A percentile compares a stretch with the other conserved stretches of the same genome.
These are phyloP conservation scores for Cyprinodon diabolis DNA, from an alignment of 2,797 vertebrate genomes.

Conservation along the genomic window DNA sequence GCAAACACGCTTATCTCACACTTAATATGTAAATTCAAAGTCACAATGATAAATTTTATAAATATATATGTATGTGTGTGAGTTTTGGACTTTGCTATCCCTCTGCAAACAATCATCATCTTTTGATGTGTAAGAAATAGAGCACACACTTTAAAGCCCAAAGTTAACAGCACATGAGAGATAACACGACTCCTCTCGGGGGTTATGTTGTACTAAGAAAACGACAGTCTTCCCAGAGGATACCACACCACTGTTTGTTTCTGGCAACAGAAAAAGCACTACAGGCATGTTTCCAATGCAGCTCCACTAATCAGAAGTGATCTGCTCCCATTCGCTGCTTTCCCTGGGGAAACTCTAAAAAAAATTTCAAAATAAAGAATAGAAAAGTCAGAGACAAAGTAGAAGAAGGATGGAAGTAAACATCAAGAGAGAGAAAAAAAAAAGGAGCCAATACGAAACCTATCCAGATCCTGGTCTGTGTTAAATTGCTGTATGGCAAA, in stretches of 20 bases:
- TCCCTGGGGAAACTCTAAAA: conserved; percentile 51
- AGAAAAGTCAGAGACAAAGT: conserved; percentile 46
- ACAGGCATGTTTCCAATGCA: conserved; percentile 67
- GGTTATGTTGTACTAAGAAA: conserved; percentile 57
- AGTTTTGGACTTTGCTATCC: conserved; percentile 17
- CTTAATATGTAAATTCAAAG: conserved; percentile 80
- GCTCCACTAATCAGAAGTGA: conserved; percentile 75
- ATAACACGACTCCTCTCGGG: conserved; percentile 65
- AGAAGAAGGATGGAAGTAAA: conserved; percentile 47
- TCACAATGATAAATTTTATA: conserved; percentile 38
- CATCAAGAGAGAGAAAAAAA: conserved; percentile 18
- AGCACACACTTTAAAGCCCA: conserved; percentile 57
- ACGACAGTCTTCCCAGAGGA: conserved; percentile 68
- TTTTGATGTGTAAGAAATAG: conserved; percentile 53
- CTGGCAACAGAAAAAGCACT: conserved; percentile 61
- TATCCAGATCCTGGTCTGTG: conserved; percentile 1
- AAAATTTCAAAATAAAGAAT: not conserved
- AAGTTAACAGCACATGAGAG: conserved; percentile 71
- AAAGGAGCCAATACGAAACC: not conserved
- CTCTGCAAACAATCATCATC: conserved; percentile 44
- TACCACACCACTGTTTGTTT: conserved; percentile 74
- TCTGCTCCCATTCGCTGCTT: conserved; percentile 66
- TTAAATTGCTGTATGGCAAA: conserved; percentile 10
- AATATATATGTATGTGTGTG: not conserved
- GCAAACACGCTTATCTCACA: conserved; percentile 78